phyloP scores from a whole-genome alignment of 2,797 vertebrate species.

The Alouatta caraya region DNA sequence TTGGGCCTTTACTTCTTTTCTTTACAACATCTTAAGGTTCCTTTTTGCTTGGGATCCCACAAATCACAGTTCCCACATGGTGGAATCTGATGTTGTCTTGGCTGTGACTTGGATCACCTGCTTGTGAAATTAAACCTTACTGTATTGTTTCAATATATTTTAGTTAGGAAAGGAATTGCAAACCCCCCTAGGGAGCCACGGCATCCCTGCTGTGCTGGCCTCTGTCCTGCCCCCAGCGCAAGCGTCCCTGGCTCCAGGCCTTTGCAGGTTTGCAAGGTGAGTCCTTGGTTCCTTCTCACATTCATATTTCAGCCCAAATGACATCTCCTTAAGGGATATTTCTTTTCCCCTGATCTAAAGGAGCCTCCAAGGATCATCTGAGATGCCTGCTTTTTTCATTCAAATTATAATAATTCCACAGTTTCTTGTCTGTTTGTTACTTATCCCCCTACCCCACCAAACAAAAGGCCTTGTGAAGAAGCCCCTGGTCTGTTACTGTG shows the following conservation, averaged over 20 bases:
- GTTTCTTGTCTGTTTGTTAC: background rate
- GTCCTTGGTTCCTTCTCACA: background rate
- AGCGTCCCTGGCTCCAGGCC: background rate
- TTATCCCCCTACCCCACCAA: background rate
- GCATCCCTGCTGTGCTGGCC: background rate
- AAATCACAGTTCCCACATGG: background rate
- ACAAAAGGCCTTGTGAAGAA: background rate
- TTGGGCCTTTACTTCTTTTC: background rate
- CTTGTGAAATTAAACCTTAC: background rate
- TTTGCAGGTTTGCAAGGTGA: background rate
- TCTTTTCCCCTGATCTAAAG: background rate
- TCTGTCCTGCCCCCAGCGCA: background rate
- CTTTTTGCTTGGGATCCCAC: background rate
- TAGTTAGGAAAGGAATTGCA: background rate
- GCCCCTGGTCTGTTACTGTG: background rate
- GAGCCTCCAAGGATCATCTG: no score
- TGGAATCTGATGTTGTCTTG: background rate
- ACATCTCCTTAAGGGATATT: background rate
- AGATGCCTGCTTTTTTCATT: background rate
- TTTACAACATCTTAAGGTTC: background rate
- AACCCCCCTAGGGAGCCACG: rapidly evolving
- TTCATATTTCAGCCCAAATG: background rate
- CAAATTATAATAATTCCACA: background rate
- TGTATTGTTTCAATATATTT: background rate
- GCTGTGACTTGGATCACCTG: background rate